Evolutionary conservation across 2,888 invertebrate species (phyloP), one percentile per base, ranked within the genome.

Genomic region (Meloe dianella): DNA sequence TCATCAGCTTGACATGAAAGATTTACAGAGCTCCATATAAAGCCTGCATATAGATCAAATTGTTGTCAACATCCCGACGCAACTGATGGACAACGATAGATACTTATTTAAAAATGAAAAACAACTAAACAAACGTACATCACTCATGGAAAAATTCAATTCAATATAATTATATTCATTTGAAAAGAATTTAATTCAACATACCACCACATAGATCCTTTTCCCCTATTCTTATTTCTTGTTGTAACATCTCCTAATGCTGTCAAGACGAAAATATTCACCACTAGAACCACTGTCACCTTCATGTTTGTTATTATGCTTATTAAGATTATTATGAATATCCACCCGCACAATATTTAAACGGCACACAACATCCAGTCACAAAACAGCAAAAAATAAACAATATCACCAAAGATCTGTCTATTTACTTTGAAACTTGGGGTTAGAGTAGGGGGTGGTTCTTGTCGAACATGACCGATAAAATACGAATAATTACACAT

Each of bases 151-250:
- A 47, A 20, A 20, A 12, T 41, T n/a, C 7, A 8, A 7, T n/a
- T n/a, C n/a, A n/a, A n/a, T n/a, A n/a, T n/a, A n/a, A n/a, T n/a
- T n/a, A n/a, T n/a, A n/a, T n/a, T n/a, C n/a, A n/a, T n/a, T n/a
- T 0, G 7, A 41, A 41, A 41, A 41, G 20, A 51, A 51, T 22
- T 20, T 9, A 24, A 17, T 17, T 5, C n/a, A 41, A 72, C 94
- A 88, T 86, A 95, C 94, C 95, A 95, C 95, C 95, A 95, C 92
- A 93, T 94, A 78, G 94, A 93, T 83, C 95, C 94, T 80, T 93
- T 89, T 80, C 94, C 94, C 81, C 93, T 87, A 82, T 92, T 89
- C 76, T 87, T 89, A 78, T 79, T 84, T 76, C 83, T 82, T 75
- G 82, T 68, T 57, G 76, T 77, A 61, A 79, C 79, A 74, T 81